A percentile compares a stretch with the other conserved stretches of the same genome.
These are phyloP conservation scores for Dastarcus helophoroides DNA, from an alignment of 2,888 invertebrate genomes.

Conservation along the genomic window DNA sequence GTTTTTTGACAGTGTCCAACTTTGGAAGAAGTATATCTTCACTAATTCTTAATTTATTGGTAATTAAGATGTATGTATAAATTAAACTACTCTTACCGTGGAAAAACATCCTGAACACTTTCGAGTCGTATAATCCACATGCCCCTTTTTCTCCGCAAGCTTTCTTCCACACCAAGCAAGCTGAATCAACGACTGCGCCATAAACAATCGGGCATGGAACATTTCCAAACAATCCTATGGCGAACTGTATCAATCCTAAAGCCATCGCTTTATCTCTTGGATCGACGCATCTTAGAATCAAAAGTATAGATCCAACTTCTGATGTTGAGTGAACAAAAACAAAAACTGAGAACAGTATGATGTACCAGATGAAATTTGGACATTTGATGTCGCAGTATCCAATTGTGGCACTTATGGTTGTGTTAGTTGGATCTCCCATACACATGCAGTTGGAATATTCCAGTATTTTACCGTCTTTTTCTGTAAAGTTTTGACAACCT, in stretches of 20 bases:
- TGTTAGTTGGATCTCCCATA: constrained; percentile 23
- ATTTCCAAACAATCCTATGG: constrained; percentile 86
- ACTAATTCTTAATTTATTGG: no score
- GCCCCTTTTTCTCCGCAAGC: constrained; percentile 73
- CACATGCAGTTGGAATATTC: constrained; percentile 44
- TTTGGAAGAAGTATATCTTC: no score
- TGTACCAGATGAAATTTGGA: constrained; percentile 68
- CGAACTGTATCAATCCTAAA: constrained; percentile 85
- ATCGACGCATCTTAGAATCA: constrained; percentile 83
- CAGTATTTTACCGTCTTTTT: constrained; percentile 46
- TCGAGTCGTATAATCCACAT: constrained; percentile 79
- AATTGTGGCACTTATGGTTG: constrained; percentile 49
- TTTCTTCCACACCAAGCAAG: constrained; percentile 77
- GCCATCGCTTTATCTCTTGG: constrained; percentile 92
- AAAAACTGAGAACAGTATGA: constrained; percentile 71
- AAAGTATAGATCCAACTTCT: constrained; percentile 82
- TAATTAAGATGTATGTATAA: no score
- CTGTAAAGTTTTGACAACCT: constrained; percentile 58
- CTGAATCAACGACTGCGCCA: constrained; percentile 84
- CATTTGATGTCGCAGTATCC: constrained; percentile 77
- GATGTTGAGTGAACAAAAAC: constrained; percentile 89
- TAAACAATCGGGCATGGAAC: constrained; percentile 93
- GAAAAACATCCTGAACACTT: constrained; percentile 72
- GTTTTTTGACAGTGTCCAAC: no score
- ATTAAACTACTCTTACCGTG: constrained; percentile 53